A percentile compares a stretch with the other conserved stretches of the same genome.
Conservation (phyloP, 2,797 vertebrate species). For the Peromyscus eremicus region DNA sequence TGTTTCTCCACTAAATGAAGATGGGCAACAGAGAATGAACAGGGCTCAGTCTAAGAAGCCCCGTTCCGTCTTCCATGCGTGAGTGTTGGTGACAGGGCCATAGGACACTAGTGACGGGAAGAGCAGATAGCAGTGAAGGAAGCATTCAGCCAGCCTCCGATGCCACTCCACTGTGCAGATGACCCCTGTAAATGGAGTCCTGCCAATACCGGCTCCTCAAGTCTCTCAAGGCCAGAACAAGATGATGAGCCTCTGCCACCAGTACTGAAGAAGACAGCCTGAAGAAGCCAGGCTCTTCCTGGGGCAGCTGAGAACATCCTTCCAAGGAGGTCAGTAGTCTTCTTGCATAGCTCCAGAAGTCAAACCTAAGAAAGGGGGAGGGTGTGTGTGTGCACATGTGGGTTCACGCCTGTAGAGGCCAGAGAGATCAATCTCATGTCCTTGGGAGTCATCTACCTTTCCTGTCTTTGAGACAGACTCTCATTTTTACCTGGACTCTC, state of each 20-base stretch:
- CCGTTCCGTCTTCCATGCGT: conserved; percentile 75
- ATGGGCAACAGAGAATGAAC: conserved; percentile 80
- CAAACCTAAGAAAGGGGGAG: neutral
- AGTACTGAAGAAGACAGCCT: conserved; percentile 13
- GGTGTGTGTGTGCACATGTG: fast-evolving
- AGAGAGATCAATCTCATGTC: neutral
- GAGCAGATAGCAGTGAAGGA: conserved; percentile 76
- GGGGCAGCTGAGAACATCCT: neutral
- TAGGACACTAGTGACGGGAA: conserved; percentile 54
- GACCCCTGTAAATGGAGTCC: conserved; percentile 72
- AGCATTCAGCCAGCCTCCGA: conserved; percentile 72
- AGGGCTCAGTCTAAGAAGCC: conserved; percentile 80
- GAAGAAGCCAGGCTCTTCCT: neutral
- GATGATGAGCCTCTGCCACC: neutral
- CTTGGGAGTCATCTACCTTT: neutral
- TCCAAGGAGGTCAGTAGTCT: neutral
- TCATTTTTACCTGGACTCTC: neutral
- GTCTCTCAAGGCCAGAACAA: conserved; percentile 53
- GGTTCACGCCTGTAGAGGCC: too few species aligned
- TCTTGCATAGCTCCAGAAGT: neutral
- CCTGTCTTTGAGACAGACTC: neutral
- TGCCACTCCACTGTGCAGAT: conserved; percentile 78
- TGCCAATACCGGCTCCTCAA: conserved; percentile 63
- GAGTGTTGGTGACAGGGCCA: conserved; percentile 62
- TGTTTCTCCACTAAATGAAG: conserved; percentile 75